Evolutionary conservation across 2,888 invertebrate genomes (phyloP).

Genomic region (Lissocephala sabroskyi): DNA sequence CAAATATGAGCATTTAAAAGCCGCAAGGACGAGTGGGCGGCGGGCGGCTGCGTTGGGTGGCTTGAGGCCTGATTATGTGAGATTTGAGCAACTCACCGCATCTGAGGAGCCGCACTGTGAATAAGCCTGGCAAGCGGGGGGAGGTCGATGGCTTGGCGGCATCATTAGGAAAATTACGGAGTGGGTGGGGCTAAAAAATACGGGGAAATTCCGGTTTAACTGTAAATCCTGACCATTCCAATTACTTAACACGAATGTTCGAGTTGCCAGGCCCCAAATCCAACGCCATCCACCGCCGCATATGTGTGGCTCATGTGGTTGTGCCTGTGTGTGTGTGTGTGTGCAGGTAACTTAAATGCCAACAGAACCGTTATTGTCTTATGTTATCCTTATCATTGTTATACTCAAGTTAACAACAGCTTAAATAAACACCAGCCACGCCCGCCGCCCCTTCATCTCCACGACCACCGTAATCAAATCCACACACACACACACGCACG

Average conservation of each 20-base stretch:
- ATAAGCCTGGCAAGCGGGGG: neutral
- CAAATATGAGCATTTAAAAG: too few relatives aligned
- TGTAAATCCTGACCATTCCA: slow-evolving; percentile 40
- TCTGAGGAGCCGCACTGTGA: neutral
- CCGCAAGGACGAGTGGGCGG: slow-evolving; percentile 4
- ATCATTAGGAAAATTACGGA: slow-evolving; percentile 23
- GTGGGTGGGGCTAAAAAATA: too few relatives aligned
- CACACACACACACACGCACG: slow-evolving; percentile 11
- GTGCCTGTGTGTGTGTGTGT: slow-evolving; percentile 6
- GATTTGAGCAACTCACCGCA: slow-evolving; percentile 1
- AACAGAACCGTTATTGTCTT: slow-evolving; percentile 44
- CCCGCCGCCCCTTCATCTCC: slow-evolving; percentile 13
- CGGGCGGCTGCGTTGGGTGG: slow-evolving; percentile 4
- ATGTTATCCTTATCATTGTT: slow-evolving; percentile 65
- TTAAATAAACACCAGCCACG: slow-evolving; percentile 40
- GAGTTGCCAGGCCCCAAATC: neutral
- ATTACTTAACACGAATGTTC: slow-evolving; percentile 42
- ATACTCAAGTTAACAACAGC: slow-evolving; percentile 66
- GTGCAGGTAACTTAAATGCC: slow-evolving; percentile 34
- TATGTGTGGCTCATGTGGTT: neutral
- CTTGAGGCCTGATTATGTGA: slow-evolving; percentile 13
- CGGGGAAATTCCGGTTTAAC: slow-evolving; percentile 7
- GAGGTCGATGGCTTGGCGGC: neutral
- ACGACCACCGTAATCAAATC: slow-evolving; percentile 39
- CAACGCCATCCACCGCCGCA: neutral